phyloP scores from a whole-genome alignment of 2,797 vertebrate genomes.

The Dicrostonyx torquatus region DNA sequence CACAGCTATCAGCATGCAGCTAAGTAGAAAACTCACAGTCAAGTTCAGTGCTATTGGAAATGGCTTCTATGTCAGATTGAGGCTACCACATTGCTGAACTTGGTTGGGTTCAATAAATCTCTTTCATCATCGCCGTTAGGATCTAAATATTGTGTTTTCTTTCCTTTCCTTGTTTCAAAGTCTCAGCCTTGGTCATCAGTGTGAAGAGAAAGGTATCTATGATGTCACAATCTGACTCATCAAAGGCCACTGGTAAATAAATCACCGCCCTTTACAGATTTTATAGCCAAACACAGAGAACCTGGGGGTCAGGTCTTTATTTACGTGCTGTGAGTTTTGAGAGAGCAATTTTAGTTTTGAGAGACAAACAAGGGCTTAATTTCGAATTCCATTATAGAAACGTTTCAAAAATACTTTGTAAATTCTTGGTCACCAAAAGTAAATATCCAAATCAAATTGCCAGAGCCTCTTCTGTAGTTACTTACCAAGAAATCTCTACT shows the following conservation, averaged over 20 bases:
- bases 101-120: slow-evolving; percentile 31
- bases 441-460: not conserved
- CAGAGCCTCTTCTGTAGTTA: not conserved
- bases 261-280: not conserved
- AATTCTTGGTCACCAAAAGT: not conserved
- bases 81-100: not conserved
- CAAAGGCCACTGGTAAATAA: slow-evolving; percentile 20
- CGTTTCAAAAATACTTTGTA: not conserved
- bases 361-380: not conserved
- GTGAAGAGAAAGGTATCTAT: slow-evolving; percentile 4
- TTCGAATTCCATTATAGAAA: slow-evolving; percentile 32
- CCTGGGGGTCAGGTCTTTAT: not conserved
- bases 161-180: slow-evolving; percentile 22
- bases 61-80: slow-evolving; percentile 4
- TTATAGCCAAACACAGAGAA: not conserved
- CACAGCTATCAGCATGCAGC: not conserved
- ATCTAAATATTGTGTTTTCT: not conserved
- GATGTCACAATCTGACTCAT: not conserved
- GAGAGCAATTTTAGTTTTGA: slow-evolving; percentile 51
- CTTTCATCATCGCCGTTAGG: not conserved
- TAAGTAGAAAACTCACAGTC: not conserved
- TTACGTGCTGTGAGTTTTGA: not conserved
- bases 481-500: not conserved
- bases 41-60: not conserved
- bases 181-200: not conserved